These are phyloP conservation scores for Styela plicata DNA, from an alignment of 23 tunicate species.

Conservation along the genomic window DNA sequence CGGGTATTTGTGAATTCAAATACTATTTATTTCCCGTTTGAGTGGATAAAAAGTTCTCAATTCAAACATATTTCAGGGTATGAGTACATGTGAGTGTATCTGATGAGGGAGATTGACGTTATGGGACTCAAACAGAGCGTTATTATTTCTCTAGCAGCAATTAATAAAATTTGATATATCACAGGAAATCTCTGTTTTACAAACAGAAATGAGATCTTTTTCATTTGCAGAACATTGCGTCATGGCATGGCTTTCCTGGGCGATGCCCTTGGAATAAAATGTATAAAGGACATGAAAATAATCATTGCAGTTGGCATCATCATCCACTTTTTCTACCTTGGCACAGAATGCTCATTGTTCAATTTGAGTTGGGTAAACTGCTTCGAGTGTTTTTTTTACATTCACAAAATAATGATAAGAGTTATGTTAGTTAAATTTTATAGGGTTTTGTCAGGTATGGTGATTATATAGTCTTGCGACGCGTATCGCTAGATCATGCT, in stretches of 20 bases:
- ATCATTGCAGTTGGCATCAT: slow-evolving; percentile 67
- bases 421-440: too few species aligned
- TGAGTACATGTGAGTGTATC: neutral
- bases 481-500: too few species aligned
- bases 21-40: neutral
- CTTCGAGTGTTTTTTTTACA: neutral
- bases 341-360: slow-evolving; percentile 53
- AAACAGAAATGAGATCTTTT: too few species aligned
- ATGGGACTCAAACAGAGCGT: neutral
- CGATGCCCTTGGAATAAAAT: slow-evolving; percentile 52
- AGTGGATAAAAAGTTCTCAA: neutral
- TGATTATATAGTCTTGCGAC: neutral
- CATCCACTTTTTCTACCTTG: slow-evolving; percentile 54
- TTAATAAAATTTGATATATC: too few species aligned
- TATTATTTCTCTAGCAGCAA: too few species aligned
- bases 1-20: neutral
- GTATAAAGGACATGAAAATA: slow-evolving; percentile 12
- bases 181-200: neutral
- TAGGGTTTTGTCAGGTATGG: neutral
- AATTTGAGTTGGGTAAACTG: slow-evolving; percentile 49
- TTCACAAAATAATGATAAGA: neutral
- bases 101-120: neutral
- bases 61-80: neutral
- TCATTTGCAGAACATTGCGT: slow-evolving; percentile 36
- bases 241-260: slow-evolving; percentile 72